phyloP scores from a whole-genome alignment of 2,888 invertebrate genomes.

The Allophyes oxyacanthae region DNA sequence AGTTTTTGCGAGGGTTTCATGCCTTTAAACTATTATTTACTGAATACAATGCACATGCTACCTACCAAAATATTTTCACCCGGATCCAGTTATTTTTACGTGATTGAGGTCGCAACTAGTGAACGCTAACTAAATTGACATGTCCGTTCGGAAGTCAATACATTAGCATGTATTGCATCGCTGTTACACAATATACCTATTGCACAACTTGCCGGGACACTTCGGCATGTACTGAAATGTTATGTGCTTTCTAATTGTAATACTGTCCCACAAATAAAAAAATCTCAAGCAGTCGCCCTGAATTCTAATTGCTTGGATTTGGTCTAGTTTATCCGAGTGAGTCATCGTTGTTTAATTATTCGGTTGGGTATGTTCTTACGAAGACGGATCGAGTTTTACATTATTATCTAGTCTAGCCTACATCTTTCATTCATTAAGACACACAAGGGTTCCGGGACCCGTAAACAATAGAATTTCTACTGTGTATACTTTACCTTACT shows the following conservation, averaged over 20 bases:
- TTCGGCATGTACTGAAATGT: conserved; percentile 76
- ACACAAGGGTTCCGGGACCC: no score
- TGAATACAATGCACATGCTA: no score
- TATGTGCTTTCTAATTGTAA: conserved; percentile 78
- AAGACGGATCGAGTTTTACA: background rate
- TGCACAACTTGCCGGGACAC: conserved; percentile 74
- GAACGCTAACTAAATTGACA: conserved; percentile 69
- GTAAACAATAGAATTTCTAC: no score
- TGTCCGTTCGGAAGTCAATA: conserved; percentile 83
- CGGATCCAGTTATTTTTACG: background rate
- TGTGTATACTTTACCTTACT: no score
- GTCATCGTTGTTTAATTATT: conserved; percentile 31
- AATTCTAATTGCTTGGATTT: conserved; percentile 41
- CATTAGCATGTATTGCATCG: conserved; percentile 78
- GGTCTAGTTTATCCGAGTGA: conserved; percentile 43
- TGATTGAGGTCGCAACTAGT: conserved; percentile 32
- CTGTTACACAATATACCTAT: conserved; percentile 76
- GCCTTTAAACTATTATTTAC: no score
- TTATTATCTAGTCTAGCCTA: no score
- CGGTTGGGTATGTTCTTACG: background rate
- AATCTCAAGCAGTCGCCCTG: conserved; percentile 37
- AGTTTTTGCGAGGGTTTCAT: no score
- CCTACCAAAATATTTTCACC: background rate
- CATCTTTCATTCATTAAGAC: no score
- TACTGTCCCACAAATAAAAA: conserved; percentile 54